Base-by-base conservation (phyloP, 1,140 invertebrate species). In the Calycopis cecrops region DNA sequence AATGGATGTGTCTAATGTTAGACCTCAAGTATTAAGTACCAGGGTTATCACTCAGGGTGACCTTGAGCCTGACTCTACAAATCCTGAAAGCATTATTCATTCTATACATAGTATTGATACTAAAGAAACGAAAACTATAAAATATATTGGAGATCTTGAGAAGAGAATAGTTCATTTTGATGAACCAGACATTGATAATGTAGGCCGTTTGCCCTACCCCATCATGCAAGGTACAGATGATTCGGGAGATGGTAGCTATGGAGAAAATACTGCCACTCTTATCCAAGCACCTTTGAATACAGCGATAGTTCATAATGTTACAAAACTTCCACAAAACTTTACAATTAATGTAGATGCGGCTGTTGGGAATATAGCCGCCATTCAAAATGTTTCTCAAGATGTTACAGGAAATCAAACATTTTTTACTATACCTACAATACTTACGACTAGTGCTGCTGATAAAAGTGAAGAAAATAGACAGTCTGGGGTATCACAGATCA, bases 331-430 rank as follows among this genome's bases (percentile, higher is more conserved):
- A 48, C 85, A 87, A 50, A 87, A 86, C 53, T 87, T 84, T 62
- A 86, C 85, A 62, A 79, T 88, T 21, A 85, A 87, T 76, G 77
- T 85, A 58, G 78, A 82, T 73, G 73, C 77, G 49, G 71, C 78
- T 57, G 85, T 86, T 33, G 77, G 83, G 14, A 86, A 87, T 60
- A 80, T 88, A 40, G 76, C 85, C 57, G 71, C 87, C 10, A 77
- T 88, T 62, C 85, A 86, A 56, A 87, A 85, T 79, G 84, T 86
- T 9, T 72, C 76, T 21, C 85, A 85, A 66, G 82, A 83, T 76
- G 82, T 85, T n/a, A 60, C 81, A 12, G 76, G 79, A 37, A 80
- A 72, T 47, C 83, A 82, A 60, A 88, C 85, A 9, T 63, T 88
- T 35, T 88, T 83, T 84, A 53, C 87, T 48, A 83, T 83, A 7